Base-by-base conservation (phyloP, 2,797 vertebrate genomes). In the Rhinophrynus dorsalis region DNA sequence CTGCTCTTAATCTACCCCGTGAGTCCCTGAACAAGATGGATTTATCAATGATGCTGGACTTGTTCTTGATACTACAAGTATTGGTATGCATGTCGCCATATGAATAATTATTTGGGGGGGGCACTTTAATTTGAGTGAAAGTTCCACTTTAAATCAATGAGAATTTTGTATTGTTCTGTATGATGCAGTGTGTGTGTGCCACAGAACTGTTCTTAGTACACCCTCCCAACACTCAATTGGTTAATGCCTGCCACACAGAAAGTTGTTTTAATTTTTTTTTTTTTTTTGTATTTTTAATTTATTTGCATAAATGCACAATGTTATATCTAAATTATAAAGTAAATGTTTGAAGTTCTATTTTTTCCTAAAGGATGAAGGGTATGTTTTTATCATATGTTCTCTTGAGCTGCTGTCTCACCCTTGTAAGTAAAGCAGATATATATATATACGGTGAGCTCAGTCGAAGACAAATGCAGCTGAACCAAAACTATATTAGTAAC, bases 271-370 rank as follows among this genome's bases (percentile, higher is more conserved):
- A 76, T 68, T 68, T 56, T 18, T 23, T 73, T 80, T 76, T 78
- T 81, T 61, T 70, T 60, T 60, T 55, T n/a, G 42, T 71, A 56
- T 84, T 88, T 89, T 89, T 90, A 90, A 90, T 89, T 91, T 91
- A 90, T 91, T 91, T 91, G 90, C 88, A 90, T 87, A 91, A 82
- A 86, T 75, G 83, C 90, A 90, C 86, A 90, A 83, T 89, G 87
- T 85, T 88, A 86, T 90, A 88, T 87, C 87, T 89, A 90, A 89
- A 90, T 91, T 90, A 90, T 90, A 88, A 86, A 68, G 84, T 84
- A 83, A 86, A 85, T 79, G 81, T 48, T n/a, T 84, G 84, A 80
- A 82, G 84, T 87, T 88, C 74, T 90, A 88, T 91, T 90, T 91
- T n/a, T 90, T 89, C 87, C 89, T 89, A 7, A 13, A 45, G 21